Percentiles rank a stretch among this genome's conserved stretches.
Evolutionary conservation across 1,140 invertebrate species (phyloP).

Genomic region (Panagrolaimus sp.): DNA sequence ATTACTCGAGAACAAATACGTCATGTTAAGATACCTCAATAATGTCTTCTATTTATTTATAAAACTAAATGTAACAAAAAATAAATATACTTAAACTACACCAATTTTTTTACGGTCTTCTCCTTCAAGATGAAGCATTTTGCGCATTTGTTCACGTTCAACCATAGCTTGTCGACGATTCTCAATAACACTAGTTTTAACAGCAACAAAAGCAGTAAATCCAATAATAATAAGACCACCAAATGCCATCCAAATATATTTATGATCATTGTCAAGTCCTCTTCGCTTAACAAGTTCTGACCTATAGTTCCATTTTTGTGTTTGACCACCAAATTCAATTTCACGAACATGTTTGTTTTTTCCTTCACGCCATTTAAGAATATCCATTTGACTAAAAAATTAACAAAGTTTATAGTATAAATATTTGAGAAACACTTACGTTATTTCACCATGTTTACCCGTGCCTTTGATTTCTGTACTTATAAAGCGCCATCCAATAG

Average conservation of each 20-base stretch:
- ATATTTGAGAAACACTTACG: not conserved
- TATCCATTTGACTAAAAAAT: conserved; percentile 20
- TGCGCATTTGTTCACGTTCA: conserved; percentile 22
- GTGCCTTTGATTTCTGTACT: conserved; percentile 14
- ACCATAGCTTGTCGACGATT: conserved; percentile 28
- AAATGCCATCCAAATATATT: conserved; percentile 25
- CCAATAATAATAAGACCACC: conserved; percentile 24
- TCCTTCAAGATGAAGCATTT: conserved; percentile 1
- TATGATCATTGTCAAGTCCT: conserved; percentile 20
- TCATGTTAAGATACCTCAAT: too few relatives aligned
- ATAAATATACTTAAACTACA: not conserved
- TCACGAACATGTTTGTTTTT: conserved; percentile 24
- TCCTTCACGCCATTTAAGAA: conserved; percentile 15
- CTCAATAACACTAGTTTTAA: conserved; percentile 29
- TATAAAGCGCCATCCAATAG: not conserved
- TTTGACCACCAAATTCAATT: conserved; percentile 16
- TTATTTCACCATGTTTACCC: conserved; percentile 7
- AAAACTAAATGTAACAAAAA: too few relatives aligned
- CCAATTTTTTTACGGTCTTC: conserved; percentile 12
- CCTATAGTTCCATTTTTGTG: conserved; percentile 26
- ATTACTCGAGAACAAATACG: too few relatives aligned
- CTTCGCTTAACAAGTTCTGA: conserved; percentile 23
- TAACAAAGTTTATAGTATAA: not conserved
- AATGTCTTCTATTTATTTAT: too few relatives aligned
- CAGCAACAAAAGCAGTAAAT: conserved; percentile 21